Evolutionary conservation across 2,113 vertebrate species (phyloP), one percentile per base, ranked within the genome.

Genomic region (Lepus europaeus): DNA sequence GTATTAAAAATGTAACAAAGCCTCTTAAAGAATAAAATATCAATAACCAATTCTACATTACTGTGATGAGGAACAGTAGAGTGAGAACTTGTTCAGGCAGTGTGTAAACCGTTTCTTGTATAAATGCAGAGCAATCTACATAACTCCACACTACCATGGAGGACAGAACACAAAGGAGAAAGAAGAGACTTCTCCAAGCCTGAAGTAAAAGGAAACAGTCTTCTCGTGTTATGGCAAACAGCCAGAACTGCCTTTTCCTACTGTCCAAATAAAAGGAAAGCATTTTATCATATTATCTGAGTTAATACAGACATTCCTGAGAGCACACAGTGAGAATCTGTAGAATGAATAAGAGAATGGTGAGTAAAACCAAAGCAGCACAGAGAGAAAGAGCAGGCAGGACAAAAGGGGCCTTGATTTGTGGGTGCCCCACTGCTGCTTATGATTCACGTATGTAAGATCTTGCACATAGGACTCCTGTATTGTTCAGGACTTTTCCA

Each of bases 1-100:
- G 45, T 56, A 16, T 33, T 78, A 33, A 76, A 94, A 49, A 22
- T 85, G 14, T 25, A 73, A 84, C 6, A 91, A 88, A 33, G 56
- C 5, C 0, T 76, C 89, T 76, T n/a, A 56, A 17, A 86, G 27
- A 83, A 4, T 31, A 84, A 84, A 74, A 12, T 73, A 23, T 72
- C 29, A 72, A 29, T 74, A 22, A 79, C 45, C 45, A 72, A 70
- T n/a, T 51, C 27, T 45, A 89, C 11, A 56, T n/a, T 77, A 10
- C 33, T 61, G 9, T 63, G 76, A n/a, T 82, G 78, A 27, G 6
- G 31, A 23, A 86, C 0, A 31, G n/a, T 16, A 49, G 19, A 17
- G 45, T 39, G 69, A 29, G 31, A 33, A 78, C 3, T 1, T 86
- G 61, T 78, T 45, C 63, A 59, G 20, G 29, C 45, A 22, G 33